These are phyloP conservation scores for Sebastolobus alascanus DNA, from an alignment of 2,797 vertebrate genomes.

Conservation along the genomic window DNA sequence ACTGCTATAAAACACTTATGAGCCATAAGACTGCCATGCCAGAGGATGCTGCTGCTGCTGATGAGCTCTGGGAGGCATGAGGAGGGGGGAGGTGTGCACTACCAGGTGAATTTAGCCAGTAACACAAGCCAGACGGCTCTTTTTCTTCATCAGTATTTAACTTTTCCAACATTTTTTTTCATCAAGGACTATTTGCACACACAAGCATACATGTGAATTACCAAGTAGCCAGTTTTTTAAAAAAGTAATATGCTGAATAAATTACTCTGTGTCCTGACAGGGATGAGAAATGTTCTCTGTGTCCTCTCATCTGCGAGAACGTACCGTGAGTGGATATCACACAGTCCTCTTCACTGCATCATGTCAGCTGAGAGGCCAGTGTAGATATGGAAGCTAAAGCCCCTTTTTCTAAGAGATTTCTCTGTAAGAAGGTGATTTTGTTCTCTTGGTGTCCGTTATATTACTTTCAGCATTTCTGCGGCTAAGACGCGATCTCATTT, in stretches of 20 bases:
- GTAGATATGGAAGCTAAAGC: conserved; percentile 67
- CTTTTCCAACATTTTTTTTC: conserved; percentile 5
- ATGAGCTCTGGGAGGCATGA: conserved; percentile 53
- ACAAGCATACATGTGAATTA: background rate
- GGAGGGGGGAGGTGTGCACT: conserved; percentile 1
- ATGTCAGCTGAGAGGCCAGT: conserved; percentile 65
- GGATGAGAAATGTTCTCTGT: conserved; percentile 45
- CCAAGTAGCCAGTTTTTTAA: background rate
- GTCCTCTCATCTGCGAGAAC: conserved; percentile 44
- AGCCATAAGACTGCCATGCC: conserved; percentile 69
- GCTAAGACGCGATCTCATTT: conserved; percentile 82
- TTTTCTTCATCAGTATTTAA: conserved; percentile 30
- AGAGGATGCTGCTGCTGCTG: conserved; percentile 52
- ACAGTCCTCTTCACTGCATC: conserved; percentile 60
- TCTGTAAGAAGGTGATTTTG: conserved; percentile 75
- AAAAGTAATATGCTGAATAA: conserved; percentile 15
- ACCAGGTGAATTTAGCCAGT: conserved; percentile 46
- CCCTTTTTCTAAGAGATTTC: conserved; percentile 67
- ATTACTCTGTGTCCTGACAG: conserved; percentile 11
- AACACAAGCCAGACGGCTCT: conserved; percentile 15
- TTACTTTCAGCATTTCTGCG: conserved; percentile 75
- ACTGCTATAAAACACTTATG: conserved; percentile 81
- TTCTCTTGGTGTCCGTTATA: conserved; percentile 69
- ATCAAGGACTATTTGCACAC: background rate
- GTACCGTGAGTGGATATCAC: conserved; percentile 49